Evolutionary conservation across 2,113 vertebrate genomes (phyloP), one percentile per base, ranked within the genome.

Genomic region (Aphyosemion australe): DNA sequence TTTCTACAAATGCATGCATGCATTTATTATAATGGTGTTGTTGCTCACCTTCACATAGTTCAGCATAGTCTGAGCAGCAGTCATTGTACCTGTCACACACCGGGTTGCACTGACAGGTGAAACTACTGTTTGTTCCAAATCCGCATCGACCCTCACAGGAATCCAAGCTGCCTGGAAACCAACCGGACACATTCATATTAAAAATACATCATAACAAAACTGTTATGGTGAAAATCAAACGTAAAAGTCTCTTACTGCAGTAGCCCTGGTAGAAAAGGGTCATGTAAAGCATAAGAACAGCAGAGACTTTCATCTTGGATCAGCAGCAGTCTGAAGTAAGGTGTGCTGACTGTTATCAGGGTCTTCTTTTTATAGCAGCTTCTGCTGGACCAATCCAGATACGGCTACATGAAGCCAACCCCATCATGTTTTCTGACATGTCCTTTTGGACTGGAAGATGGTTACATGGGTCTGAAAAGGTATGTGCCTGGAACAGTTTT

Each of bases 51-150:
- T 79, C 76, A 15, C 91, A 92, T 13, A 48, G 0, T 6, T 20
- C 73, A 18, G 0, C 2, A 48, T 91, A 93, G 72, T 94, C 92
- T 0, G 76, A 84, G 42, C 93, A 94, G 50, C 93, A 94, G 82
- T 94, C 90, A 0, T 50, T 12, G 7, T 71, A 89, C 26, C 32
- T 58, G 47, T 82, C 68, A 77, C 92, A 93, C 13, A 50, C 19
- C 0, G 21, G 6, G 54, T 94, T 93, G 66, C 93, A 93, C 74
- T 93, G 92, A 66, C 93, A 94, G 68, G 62, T 46, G 49, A 75
- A 89, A 0, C 41, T 61, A 7, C 4, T 59, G 83, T 92, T 78
- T 42, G 89, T 84, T 8, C 76, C 86, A 58, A 86, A 84, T 14
- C 83, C 72, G 69, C 93, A 94, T 5, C 87, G 89, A 42, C 75